Evolutionary conservation across 1,140 invertebrate genomes (phyloP).

Genomic region (Ostrea denselamellosa): DNA sequence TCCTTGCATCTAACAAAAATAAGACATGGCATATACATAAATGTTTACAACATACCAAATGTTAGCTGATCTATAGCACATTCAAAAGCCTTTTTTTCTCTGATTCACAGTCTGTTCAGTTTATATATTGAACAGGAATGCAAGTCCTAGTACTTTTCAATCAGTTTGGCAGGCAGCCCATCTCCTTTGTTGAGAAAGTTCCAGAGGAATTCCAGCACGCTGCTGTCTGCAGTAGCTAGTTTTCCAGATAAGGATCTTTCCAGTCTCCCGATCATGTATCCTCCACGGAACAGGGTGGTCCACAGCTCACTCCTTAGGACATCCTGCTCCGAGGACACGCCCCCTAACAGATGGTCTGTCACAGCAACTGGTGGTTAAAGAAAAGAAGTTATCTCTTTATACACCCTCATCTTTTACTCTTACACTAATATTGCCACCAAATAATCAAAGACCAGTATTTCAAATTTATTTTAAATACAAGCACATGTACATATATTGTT

Average conservation of each 20-base stretch:
- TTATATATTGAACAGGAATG: background rate
- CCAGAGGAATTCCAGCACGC: conserved; percentile 61
- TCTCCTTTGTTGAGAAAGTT: conserved; percentile 57
- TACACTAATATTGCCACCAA: too few species aligned
- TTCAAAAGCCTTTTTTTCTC: background rate
- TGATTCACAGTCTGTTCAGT: background rate
- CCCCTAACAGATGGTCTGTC: conserved; percentile 54
- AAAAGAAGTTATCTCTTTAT: background rate
- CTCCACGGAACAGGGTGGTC: conserved; percentile 76
- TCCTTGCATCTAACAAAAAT: conserved; percentile 69
- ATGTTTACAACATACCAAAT: background rate
- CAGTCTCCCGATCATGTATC: conserved; percentile 74
- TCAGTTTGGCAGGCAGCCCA: conserved; percentile 46
- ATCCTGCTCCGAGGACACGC: conserved; percentile 68
- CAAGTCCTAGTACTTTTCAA: conserved; percentile 9
- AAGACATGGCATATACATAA: background rate
- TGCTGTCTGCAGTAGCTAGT: conserved; percentile 69
- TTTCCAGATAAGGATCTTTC: conserved; percentile 76
- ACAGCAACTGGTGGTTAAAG: conserved; percentile 34
- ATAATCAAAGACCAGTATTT: too few species aligned
- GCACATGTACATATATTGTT: too few species aligned
- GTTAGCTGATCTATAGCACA: background rate
- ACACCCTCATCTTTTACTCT: too few species aligned
- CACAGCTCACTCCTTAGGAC: conserved; percentile 76
- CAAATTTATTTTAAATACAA: too few species aligned